Evolutionary conservation across 2,113 vertebrate genomes (phyloP).

Genomic region (Pachypanchax playfairii): DNA sequence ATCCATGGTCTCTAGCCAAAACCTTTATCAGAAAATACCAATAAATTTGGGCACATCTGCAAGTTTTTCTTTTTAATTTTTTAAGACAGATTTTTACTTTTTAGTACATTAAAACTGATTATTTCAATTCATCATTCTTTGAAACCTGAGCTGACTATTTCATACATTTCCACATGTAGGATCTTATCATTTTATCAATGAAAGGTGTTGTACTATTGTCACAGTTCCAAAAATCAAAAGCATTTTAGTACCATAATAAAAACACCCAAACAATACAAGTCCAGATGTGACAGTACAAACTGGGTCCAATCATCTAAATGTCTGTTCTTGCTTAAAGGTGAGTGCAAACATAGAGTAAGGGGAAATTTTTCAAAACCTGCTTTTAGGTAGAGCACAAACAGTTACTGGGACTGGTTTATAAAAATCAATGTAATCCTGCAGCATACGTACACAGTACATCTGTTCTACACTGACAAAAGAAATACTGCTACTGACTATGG

Average conservation of each 20-base stretch:
- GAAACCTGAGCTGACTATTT: too few species aligned
- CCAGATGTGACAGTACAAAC: neutral
- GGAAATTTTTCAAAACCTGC: neutral
- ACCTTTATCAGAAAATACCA: too few species aligned
- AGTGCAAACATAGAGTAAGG: constrained; percentile 2
- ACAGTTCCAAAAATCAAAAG: neutral
- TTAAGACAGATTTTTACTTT: too few species aligned
- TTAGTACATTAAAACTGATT: too few species aligned
- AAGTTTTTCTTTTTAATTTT: too few species aligned
- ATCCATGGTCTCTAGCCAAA: too few species aligned
- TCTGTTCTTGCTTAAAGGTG: neutral
- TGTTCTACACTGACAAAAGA: neutral
- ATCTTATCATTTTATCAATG: neutral
- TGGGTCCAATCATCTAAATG: neutral
- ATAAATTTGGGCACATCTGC: too few species aligned
- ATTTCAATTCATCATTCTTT: too few species aligned
- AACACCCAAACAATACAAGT: neutral
- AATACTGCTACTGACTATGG: neutral
- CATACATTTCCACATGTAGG: neutral
- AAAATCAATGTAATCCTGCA: neutral
- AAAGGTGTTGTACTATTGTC: neutral
- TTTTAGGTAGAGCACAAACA: too few species aligned
- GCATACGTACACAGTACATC: neutral
- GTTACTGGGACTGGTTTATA: neutral
- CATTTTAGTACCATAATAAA: neutral